A percentile compares a stretch with the other conserved stretches of the same genome.
phyloP scores from a whole-genome alignment of 2,113 vertebrate genomes.

The Thinocorus orbignyianus region DNA sequence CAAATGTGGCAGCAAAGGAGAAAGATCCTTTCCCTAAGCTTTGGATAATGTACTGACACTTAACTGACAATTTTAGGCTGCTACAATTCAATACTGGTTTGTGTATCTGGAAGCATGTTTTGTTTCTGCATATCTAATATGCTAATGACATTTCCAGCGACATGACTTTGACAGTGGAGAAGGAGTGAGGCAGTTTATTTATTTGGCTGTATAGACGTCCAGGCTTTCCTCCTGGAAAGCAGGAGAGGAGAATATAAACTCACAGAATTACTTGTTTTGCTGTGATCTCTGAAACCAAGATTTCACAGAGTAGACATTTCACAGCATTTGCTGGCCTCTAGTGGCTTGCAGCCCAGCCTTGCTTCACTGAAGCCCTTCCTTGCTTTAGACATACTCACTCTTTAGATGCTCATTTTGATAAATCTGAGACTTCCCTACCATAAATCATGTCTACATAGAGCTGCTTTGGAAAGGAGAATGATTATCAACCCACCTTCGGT shows the following conservation, averaged over 20 bases:
- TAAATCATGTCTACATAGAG: neutral
- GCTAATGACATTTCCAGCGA: neutral
- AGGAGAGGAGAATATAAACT: neutral
- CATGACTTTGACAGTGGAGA: neutral
- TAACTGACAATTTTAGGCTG: neutral
- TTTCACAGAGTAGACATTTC: neutral
- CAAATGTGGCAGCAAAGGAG: neutral
- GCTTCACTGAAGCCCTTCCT: neutral
- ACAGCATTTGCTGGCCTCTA: conserved; percentile 58
- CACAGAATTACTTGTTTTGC: too few relatives aligned
- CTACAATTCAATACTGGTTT: neutral
- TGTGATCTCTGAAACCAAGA: neutral
- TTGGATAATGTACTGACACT: neutral
- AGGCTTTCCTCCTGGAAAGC: neutral
- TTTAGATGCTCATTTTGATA: neutral
- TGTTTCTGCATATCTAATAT: neutral
- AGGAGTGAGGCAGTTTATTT: neutral
- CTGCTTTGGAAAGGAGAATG: neutral
- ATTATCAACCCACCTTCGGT: conserved; percentile 72
- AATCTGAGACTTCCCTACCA: neutral
- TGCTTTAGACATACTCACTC: neutral
- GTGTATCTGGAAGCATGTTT: neutral
- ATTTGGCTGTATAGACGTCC: neutral
- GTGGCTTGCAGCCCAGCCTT: neutral
- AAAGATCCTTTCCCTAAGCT: neutral